A percentile compares a stretch with the other conserved stretches of the same genome.
Conservation (phyloP, 2,888 invertebrate species). For the Ceraclea dissimilis region DNA sequence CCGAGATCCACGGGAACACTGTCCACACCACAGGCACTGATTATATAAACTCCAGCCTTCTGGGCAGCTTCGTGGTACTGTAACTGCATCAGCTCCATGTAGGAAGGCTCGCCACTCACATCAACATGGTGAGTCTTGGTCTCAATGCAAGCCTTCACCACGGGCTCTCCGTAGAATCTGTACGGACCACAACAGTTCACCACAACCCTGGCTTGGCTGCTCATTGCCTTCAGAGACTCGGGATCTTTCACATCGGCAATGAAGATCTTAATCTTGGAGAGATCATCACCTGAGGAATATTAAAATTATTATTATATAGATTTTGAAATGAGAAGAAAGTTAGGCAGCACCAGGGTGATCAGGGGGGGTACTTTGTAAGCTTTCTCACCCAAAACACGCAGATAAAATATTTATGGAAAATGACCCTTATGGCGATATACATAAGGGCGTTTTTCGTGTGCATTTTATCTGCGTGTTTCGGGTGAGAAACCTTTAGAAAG, state of each 20-base stretch:
- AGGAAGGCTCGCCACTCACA: slow-evolving; percentile 82
- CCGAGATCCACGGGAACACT: slow-evolving; percentile 88
- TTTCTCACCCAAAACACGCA: too few relatives aligned
- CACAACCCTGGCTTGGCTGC: slow-evolving; percentile 65
- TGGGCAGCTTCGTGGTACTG: slow-evolving; percentile 67
- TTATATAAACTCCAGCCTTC: slow-evolving; percentile 74
- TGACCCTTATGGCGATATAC: too few relatives aligned
- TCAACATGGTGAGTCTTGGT: slow-evolving; percentile 82
- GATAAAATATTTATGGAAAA: too few relatives aligned
- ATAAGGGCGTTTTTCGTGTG: too few relatives aligned
- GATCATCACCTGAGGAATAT: slow-evolving; percentile 43
- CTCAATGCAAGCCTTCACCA: slow-evolving; percentile 81
- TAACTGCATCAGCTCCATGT: slow-evolving; percentile 77
- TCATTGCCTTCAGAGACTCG: slow-evolving; percentile 73
- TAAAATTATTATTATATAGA: neutral
- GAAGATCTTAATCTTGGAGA: slow-evolving; percentile 58
- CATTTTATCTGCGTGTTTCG: too few relatives aligned
- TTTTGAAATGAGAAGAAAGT: neutral
- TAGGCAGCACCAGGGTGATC: neutral
- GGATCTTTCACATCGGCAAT: slow-evolving; percentile 72
- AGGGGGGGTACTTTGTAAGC: too few relatives aligned
- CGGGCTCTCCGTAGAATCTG: slow-evolving; percentile 79
- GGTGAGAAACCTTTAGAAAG: too few relatives aligned
- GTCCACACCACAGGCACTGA: slow-evolving; percentile 92
- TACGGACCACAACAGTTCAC: slow-evolving; percentile 93